phyloP scores from a whole-genome alignment of 1,140 invertebrate species.

The Sinella curviseta region DNA sequence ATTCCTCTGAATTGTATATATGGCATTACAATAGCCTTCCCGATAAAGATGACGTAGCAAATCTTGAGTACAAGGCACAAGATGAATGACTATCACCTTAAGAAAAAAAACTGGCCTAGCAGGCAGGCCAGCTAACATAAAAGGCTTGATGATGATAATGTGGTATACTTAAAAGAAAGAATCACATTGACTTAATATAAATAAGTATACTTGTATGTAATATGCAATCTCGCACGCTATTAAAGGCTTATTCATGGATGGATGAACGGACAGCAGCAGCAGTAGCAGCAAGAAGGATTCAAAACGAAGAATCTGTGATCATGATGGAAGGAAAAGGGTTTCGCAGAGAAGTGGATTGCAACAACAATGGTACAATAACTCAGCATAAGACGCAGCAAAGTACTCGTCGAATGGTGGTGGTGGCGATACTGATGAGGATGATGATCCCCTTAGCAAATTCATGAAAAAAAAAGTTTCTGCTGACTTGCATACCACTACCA shows the following conservation, averaged over 20 bases:
- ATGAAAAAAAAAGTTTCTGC: background rate
- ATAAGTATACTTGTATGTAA: background rate
- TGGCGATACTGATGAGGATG: conserved; percentile 6
- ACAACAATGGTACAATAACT: background rate
- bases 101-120: conserved; percentile 15
- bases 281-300: too few relatives aligned
- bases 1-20: too few relatives aligned
- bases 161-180: background rate
- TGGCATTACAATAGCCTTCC: too few relatives aligned
- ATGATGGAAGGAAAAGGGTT: background rate
- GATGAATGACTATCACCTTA: background rate
- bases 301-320: background rate
- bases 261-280: conserved; percentile 1
- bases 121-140: background rate
- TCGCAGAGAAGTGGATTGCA: background rate
- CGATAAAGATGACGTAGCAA: background rate
- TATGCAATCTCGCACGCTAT: background rate
- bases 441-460: conserved; percentile 22
- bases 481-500: background rate
- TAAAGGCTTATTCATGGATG: background rate
- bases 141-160: background rate
- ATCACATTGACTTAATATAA: background rate
- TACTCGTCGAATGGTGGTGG: background rate
- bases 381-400: background rate
- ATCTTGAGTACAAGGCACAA: background rate